Evolutionary conservation across 2,888 invertebrate genomes (phyloP).

Genomic region (Omphaloscelis lunosa): DNA sequence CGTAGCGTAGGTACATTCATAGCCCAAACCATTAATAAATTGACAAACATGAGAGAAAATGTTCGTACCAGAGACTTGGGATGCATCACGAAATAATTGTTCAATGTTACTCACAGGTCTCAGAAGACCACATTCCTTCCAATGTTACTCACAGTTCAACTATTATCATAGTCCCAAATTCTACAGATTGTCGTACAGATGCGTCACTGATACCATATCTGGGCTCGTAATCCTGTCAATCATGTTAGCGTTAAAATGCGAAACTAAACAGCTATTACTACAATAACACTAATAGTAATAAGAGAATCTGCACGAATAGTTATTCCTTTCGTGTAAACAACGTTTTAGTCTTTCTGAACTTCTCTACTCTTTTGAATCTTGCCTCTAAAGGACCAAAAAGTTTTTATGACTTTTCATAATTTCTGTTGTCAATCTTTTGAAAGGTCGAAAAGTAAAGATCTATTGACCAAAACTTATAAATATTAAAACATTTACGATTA

Average conservation of each 20-base stretch:
- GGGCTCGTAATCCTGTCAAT: constrained; percentile 59
- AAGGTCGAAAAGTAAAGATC: no score
- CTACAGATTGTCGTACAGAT: constrained; percentile 32
- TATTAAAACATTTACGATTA: neutral
- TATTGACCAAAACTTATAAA: neutral
- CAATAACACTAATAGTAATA: constrained; percentile 13
- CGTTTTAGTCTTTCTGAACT: neutral
- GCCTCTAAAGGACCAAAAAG: neutral
- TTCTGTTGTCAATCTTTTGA: neutral
- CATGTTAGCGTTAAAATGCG: constrained; percentile 20
- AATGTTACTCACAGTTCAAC: constrained; percentile 11
- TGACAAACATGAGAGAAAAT: neutral
- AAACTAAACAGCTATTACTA: constrained; percentile 5
- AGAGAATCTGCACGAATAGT: neutral
- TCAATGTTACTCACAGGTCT: neutral
- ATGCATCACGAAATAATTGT: neutral
- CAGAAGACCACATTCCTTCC: no score
- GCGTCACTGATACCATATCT: constrained; percentile 61
- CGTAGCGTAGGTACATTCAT: no score
- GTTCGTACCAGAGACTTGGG: neutral
- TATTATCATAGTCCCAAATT: constrained; percentile 38
- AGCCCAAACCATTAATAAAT: neutral
- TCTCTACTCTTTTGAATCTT: neutral
- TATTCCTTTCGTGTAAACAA: neutral
- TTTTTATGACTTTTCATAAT: neutral